Evolutionary conservation across 1,140 invertebrate species (phyloP).

Genomic region (Phenacoccus solenopsis): DNA sequence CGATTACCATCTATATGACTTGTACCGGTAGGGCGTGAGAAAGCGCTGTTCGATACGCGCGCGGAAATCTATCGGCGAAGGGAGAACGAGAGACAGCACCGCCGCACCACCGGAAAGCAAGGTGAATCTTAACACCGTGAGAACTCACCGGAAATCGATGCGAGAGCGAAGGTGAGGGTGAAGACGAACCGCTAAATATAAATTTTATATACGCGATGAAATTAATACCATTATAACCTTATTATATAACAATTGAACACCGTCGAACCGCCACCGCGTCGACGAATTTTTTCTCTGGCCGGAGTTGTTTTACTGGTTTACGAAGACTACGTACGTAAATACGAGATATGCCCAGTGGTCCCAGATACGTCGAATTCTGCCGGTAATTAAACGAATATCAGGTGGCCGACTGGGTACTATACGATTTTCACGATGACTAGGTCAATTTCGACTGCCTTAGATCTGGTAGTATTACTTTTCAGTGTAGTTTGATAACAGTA

Average conservation of each 20-base stretch:
- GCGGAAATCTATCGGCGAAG: neutral
- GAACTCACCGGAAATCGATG: conserved; percentile 6
- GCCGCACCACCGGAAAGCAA: conserved; percentile 8
- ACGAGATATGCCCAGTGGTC: no score
- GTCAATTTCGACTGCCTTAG: no score
- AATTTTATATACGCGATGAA: conserved; percentile 7
- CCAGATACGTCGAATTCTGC: no score
- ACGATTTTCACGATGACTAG: no score
- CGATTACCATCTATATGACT: neutral
- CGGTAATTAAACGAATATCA: no score
- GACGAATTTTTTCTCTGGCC: no score
- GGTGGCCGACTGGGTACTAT: no score
- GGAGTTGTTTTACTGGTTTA: no score
- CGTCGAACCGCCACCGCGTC: no score
- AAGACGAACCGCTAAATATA: neutral
- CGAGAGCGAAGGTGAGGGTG: conserved; percentile 5
- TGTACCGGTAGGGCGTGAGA: neutral
- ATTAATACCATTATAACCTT: conserved; percentile 10
- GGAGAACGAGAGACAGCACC: neutral
- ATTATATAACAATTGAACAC: neutral
- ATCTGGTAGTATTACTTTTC: no score
- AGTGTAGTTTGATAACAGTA: no score
- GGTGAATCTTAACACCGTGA: conserved; percentile 12
- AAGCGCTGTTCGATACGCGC: neutral
- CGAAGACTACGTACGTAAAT: no score